phyloP scores from a whole-genome alignment of 2,888 invertebrate species.

The Rhingia campestris region DNA sequence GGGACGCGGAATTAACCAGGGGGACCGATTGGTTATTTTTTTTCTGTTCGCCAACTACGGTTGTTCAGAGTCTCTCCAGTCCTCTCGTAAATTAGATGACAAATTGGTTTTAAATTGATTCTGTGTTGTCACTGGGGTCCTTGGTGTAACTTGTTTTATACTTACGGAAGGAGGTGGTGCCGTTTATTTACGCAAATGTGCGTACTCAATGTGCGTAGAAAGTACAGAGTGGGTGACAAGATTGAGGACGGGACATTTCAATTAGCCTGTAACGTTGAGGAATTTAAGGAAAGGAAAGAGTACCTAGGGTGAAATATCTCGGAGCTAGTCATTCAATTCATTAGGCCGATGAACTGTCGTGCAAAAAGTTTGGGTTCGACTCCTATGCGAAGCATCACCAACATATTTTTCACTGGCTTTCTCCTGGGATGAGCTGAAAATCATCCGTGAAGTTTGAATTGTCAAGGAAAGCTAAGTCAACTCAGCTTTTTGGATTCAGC shows the following conservation, averaged over 20 bases:
- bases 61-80: constrained; percentile 67
- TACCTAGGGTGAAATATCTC: too few relatives aligned
- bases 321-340: too few relatives aligned
- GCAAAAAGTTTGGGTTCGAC: too few relatives aligned
- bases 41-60: constrained; percentile 18
- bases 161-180: constrained; percentile 52
- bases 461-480: too few relatives aligned
- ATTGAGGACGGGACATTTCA: not conserved
- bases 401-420: too few relatives aligned
- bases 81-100: constrained; percentile 77
- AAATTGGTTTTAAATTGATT: constrained; percentile 78
- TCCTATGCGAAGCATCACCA: too few relatives aligned
- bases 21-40: constrained; percentile 32
- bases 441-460: too few relatives aligned
- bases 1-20: constrained; percentile 61
- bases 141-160: constrained; percentile 52
- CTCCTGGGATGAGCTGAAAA: too few relatives aligned
- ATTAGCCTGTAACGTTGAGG: too few relatives aligned
- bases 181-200: constrained; percentile 62
- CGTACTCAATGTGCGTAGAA: constrained; percentile 62
- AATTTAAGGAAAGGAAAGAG: too few relatives aligned
- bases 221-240: constrained; percentile 37
- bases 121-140: constrained; percentile 74
- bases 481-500: too few relatives aligned
- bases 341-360: too few relatives aligned